Evolutionary conservation across 2,888 invertebrate genomes (phyloP).

Genomic region (Drosophila antonietae): DNA sequence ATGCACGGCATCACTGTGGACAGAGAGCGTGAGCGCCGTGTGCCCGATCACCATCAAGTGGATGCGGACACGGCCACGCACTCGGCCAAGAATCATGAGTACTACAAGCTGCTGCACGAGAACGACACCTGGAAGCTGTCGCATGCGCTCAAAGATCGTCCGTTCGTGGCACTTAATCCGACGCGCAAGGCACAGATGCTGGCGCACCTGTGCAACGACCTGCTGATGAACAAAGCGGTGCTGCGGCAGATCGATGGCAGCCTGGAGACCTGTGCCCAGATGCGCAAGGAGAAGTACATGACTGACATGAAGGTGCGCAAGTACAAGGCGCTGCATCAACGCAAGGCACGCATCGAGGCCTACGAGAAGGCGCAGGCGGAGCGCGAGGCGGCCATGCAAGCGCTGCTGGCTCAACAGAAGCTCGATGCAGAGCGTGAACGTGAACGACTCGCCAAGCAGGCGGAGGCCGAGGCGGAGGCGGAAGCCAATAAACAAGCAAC

Average conservation of each 20-base stretch:
- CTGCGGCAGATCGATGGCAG: slow-evolving; percentile 94
- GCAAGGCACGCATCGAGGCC: slow-evolving; percentile 91
- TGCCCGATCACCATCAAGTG: slow-evolving; percentile 93
- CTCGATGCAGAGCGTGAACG: slow-evolving; percentile 84
- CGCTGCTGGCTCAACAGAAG: slow-evolving; percentile 81
- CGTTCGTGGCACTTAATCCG: slow-evolving; percentile 93
- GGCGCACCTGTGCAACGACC: slow-evolving; percentile 96
- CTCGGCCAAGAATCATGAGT: slow-evolving; percentile 91
- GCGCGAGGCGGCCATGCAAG: slow-evolving; percentile 82
- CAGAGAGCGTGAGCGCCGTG: slow-evolving; percentile 91
- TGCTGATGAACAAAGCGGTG: slow-evolving; percentile 96
- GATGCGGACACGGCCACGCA: slow-evolving; percentile 88
- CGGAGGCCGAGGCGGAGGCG: slow-evolving; percentile 67
- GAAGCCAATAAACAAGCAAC: slow-evolving; percentile 54
- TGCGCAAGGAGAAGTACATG: slow-evolving; percentile 95
- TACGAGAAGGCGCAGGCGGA: slow-evolving; percentile 86
- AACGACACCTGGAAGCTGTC: slow-evolving; percentile 93
- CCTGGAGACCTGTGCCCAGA: slow-evolving; percentile 93
- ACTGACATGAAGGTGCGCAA: slow-evolving; percentile 97
- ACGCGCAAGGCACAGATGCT: slow-evolving; percentile 95
- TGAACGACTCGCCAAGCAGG: slow-evolving; percentile 68
- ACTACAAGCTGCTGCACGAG: slow-evolving; percentile 91
- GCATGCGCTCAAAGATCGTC: slow-evolving; percentile 91
- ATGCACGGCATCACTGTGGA: slow-evolving; percentile 92
- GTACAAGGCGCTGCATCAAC: slow-evolving; percentile 89